These are phyloP conservation scores for Therioaphis trifolii DNA, from an alignment of 2,888 invertebrate species.

Conservation along the genomic window DNA sequence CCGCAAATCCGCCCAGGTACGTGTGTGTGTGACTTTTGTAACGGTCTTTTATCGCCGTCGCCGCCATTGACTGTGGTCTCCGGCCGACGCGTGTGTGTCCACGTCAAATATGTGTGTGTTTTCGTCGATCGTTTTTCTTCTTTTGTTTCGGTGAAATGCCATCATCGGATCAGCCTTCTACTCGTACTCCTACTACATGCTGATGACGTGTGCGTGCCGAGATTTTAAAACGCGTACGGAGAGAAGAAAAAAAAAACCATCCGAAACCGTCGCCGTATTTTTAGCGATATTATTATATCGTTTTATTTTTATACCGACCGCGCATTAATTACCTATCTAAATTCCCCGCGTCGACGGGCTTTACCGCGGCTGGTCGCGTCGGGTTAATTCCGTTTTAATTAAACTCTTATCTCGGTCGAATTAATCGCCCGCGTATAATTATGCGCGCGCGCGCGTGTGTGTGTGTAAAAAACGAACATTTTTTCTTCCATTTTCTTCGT, in stretches of 20 bases:
- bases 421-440: background rate
- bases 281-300: too few species aligned
- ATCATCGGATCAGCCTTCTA: background rate
- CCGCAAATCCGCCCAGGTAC: constrained; percentile 57
- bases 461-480: too few species aligned
- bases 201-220: background rate
- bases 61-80: too few species aligned
- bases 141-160: too few species aligned
- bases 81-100: too few species aligned
- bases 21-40: too few species aligned
- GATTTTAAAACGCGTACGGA: background rate
- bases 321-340: background rate
- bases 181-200: background rate
- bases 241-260: background rate
- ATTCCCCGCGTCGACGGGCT: constrained; percentile 19
- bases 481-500: too few species aligned
- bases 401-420: constrained; percentile 29
- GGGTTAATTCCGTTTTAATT: constrained; percentile 46
- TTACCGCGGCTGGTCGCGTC: background rate
- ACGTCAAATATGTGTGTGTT: too few species aligned
- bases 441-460: too few species aligned
- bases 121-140: background rate
- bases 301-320: too few species aligned
- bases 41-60: too few species aligned
- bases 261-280: too few species aligned